Percentiles rank a stretch among this genome's conserved stretches.
These are phyloP conservation scores for Ageneiosus marmoratus DNA, from an alignment of 2,113 vertebrate species.

Conservation along the genomic window DNA sequence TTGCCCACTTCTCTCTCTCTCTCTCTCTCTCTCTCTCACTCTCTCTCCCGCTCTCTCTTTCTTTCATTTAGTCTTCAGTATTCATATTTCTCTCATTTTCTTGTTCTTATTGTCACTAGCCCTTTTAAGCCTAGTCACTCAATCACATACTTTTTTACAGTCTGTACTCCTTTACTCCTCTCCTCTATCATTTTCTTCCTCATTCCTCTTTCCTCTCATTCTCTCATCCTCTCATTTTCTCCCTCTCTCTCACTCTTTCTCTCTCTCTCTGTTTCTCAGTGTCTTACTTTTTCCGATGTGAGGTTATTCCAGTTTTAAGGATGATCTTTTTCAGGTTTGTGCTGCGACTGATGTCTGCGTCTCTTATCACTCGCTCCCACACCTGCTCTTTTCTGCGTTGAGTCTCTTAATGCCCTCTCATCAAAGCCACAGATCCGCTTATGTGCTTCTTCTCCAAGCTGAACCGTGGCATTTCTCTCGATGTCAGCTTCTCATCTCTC, in stretches of 20 bases:
- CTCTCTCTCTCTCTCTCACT: neutral
- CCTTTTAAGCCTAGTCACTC: constrained; percentile 10
- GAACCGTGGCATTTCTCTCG: constrained; percentile 19
- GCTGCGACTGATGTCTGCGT: constrained; percentile 42
- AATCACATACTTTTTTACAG: neutral
- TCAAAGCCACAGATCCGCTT: constrained; percentile 71
- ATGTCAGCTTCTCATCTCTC: constrained; percentile 55
- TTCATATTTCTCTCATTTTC: neutral
- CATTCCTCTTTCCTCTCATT: constrained; percentile 27
- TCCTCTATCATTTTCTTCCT: neutral
- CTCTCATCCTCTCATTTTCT: constrained; percentile 32
- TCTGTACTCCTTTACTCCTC: neutral
- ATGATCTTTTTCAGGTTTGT: constrained; percentile 31
- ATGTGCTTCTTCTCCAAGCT: constrained; percentile 54
- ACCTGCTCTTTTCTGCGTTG: constrained; percentile 69
- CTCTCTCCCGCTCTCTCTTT: neutral
- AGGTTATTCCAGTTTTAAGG: constrained; percentile 38
- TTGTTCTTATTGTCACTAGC: neutral
- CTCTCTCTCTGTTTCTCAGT: constrained; percentile 4
- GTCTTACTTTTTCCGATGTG: neutral
- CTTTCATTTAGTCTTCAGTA: neutral
- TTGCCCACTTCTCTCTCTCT: neutral
- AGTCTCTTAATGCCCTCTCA: constrained; percentile 64
- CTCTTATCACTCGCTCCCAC: constrained; percentile 60
- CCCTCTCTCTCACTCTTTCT: constrained; percentile 10